A percentile compares a stretch with the other conserved stretches of the same genome.
Conservation (phyloP, 1,140 invertebrate genomes). For the Anthonomus grandis region DNA sequence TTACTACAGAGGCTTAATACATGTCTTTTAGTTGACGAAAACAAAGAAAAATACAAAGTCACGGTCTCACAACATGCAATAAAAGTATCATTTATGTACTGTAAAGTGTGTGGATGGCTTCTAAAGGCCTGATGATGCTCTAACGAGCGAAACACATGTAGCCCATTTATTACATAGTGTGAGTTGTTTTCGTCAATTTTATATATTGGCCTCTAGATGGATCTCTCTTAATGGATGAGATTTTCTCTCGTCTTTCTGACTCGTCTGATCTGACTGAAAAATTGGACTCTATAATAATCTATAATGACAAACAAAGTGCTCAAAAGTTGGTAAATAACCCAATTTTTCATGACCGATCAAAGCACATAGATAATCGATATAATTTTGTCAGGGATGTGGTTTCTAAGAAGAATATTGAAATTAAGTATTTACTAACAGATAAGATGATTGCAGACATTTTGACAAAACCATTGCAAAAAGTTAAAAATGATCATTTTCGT, state of each 20-base stretch:
- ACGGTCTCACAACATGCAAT: no score
- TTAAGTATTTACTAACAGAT: slow-evolving; percentile 34
- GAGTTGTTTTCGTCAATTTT: no score
- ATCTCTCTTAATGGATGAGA: no score
- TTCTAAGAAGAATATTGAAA: slow-evolving; percentile 14
- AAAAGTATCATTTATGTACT: no score
- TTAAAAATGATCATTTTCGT: no score
- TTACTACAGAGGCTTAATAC: slow-evolving; percentile 46
- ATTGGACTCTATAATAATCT: background rate
- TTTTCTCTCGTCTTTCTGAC: no score
- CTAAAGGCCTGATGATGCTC: no score
- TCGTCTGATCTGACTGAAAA: slow-evolving; percentile 7
- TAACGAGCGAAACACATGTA: no score
- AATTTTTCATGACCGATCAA: slow-evolving; percentile 42
- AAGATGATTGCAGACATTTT: slow-evolving; percentile 19
- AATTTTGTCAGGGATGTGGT: slow-evolving; percentile 40
- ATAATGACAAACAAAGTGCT: slow-evolving; percentile 19
- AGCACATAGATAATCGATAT: slow-evolving; percentile 48
- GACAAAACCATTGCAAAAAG: no score
- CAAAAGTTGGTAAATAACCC: slow-evolving; percentile 36
- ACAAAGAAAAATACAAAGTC: slow-evolving; percentile 10
- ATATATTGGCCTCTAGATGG: no score
- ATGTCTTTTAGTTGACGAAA: slow-evolving; percentile 34
- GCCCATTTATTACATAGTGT: no score
- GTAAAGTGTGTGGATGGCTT: no score